Evolutionary conservation across 2,113 vertebrate species (phyloP).

Genomic region (Menidia beryllina): DNA sequence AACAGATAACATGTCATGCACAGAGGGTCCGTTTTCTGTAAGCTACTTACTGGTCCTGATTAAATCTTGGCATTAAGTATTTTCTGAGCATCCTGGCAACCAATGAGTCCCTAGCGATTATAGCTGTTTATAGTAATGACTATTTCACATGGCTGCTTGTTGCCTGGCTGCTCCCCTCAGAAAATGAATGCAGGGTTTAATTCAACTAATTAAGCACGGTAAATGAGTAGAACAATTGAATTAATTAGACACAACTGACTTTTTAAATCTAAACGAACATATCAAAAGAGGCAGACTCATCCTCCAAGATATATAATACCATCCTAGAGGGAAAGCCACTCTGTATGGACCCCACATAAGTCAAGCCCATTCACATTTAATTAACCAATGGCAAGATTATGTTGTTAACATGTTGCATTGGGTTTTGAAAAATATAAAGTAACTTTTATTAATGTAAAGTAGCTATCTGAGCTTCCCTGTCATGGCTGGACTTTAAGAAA

Average conservation of each 20-base stretch:
- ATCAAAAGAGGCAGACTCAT: constrained; percentile 42
- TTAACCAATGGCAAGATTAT: not conserved
- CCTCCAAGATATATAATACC: constrained; percentile 22
- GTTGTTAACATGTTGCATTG: not conserved
- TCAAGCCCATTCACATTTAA: constrained; percentile 3
- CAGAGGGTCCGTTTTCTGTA: not conserved
- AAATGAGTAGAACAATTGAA: constrained; percentile 66
- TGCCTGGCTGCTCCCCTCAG: constrained; percentile 23
- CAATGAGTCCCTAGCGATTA: constrained; percentile 49
- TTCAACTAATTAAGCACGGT: constrained; percentile 62
- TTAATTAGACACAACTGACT: constrained; percentile 66
- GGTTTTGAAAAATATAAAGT: not conserved
- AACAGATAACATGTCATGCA: not conserved
- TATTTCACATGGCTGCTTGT: constrained; percentile 41
- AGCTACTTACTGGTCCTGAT: not conserved
- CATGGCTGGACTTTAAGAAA: too few relatives aligned
- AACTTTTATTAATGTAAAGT: too few relatives aligned
- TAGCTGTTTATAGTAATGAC: constrained; percentile 46
- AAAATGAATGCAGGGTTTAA: constrained; percentile 55
- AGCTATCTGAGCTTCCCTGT: too few relatives aligned
- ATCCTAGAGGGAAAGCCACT: constrained; percentile 20
- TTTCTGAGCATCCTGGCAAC: constrained; percentile 21
- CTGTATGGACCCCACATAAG: not conserved
- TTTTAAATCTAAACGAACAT: constrained; percentile 66
- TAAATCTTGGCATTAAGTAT: constrained; percentile 27